Evolutionary conservation across 2,888 invertebrate genomes (phyloP).

Genomic region (Lasioglossum pauxillum): DNA sequence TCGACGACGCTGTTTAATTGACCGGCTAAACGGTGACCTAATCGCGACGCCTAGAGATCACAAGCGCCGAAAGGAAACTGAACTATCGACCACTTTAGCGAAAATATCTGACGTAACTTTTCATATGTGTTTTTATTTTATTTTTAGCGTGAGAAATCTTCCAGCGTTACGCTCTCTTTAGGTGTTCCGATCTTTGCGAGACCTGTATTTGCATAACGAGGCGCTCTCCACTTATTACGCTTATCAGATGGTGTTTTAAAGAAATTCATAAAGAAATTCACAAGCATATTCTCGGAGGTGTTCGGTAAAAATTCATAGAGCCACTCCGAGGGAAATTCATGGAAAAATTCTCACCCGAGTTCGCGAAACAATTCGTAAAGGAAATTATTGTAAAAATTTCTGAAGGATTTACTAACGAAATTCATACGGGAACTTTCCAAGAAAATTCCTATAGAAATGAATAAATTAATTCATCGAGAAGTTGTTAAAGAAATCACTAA

Average conservation of each 20-base stretch:
- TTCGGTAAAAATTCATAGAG: background rate
- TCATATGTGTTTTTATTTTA: background rate
- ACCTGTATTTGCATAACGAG: background rate
- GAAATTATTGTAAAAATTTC: background rate
- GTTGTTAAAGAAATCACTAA: background rate
- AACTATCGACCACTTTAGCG: background rate
- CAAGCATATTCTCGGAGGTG: background rate
- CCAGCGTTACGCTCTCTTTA: background rate
- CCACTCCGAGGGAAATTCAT: background rate
- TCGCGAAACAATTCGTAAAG: background rate
- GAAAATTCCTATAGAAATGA: background rate
- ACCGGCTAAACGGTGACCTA: background rate
- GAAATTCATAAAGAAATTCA: background rate
- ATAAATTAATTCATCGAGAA: background rate
- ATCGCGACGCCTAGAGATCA: background rate
- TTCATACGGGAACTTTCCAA: background rate
- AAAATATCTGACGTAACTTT: background rate
- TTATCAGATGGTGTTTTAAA: background rate
- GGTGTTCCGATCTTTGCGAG: background rate
- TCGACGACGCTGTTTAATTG: constrained; percentile 4
- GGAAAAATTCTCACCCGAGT: background rate
- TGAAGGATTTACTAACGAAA: background rate
- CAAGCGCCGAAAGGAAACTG: background rate
- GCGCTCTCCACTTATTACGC: background rate
- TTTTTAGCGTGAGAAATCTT: background rate